Conservation (phyloP, 2,797 vertebrate genomes). For the Apodemus agrarius region DNA sequence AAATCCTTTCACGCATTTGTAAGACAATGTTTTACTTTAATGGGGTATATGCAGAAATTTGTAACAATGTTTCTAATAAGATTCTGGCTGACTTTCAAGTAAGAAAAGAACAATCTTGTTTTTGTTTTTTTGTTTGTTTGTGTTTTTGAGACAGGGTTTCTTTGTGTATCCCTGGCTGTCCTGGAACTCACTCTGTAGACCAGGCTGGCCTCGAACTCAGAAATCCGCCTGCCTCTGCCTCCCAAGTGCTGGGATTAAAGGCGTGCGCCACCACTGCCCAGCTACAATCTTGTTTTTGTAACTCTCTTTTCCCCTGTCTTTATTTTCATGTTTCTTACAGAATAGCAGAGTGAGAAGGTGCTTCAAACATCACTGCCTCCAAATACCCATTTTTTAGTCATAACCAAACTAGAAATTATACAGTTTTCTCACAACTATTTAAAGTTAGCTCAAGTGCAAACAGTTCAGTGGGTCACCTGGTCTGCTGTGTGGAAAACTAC, state of each 20-base stretch:
- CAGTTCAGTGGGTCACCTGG: not conserved
- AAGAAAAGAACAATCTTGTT: not conserved
- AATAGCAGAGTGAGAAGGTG: not conserved
- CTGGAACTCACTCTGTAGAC: too few species aligned
- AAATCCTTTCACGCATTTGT: not conserved
- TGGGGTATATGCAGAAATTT: not conserved
- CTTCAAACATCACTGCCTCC: not conserved
- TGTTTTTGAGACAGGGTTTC: too few species aligned
- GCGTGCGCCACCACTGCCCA: too few species aligned
- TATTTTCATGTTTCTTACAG: not conserved
- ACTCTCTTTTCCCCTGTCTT: not conserved
- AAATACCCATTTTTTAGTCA: not conserved
- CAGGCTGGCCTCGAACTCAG: too few species aligned
- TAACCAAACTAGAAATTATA: not conserved
- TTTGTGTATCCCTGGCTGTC: too few species aligned
- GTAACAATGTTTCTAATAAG: not conserved
- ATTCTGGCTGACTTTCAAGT: not conserved
- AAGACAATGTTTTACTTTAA: not conserved
- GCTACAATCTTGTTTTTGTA: fast-evolving
- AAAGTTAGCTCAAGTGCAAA: not conserved
- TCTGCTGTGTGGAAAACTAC: not conserved
- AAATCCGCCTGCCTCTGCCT: too few species aligned
- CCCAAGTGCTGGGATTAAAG: too few species aligned
- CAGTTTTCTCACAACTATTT: not conserved
- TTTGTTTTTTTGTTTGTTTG: not conserved